phyloP scores from a whole-genome alignment of 1,140 invertebrate species.

The Varroa destructor region DNA sequence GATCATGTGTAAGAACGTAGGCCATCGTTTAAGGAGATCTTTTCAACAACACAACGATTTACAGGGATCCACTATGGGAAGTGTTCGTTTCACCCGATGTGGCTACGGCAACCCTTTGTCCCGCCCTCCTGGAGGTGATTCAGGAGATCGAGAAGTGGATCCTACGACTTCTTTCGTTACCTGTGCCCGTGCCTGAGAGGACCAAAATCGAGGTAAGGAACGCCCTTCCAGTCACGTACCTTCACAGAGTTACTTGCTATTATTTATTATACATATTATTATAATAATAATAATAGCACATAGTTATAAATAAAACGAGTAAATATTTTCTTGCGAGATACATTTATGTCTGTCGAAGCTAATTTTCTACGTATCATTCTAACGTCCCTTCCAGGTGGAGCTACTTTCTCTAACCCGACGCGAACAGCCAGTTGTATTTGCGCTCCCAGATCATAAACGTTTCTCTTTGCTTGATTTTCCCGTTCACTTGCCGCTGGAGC shows the following conservation, averaged over 20 bases:
- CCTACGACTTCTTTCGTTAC: constrained; percentile 77
- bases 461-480: constrained; percentile 96
- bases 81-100: constrained; percentile 15
- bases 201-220: constrained; percentile 69
- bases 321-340: too few species aligned
- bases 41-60: constrained; percentile 28
- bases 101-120: constrained; percentile 36
- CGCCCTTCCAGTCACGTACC: background rate
- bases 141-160: constrained; percentile 98
- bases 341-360: too few species aligned
- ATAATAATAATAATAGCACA: too few species aligned
- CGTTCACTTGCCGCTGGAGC: constrained; percentile 86
- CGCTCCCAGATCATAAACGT: constrained; percentile 77
- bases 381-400: constrained; percentile 51
- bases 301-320: too few species aligned
- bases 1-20: too few species aligned
- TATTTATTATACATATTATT: background rate
- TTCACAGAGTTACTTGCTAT: constrained; percentile 21
- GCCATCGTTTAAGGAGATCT: background rate
- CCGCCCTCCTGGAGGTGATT: constrained; percentile 83
- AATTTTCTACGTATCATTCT: too few species aligned
- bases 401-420: constrained; percentile 66
- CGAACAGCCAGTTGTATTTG: constrained; percentile 76
- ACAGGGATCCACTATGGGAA: constrained; percentile 40
- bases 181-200: constrained; percentile 91